Evolutionary conservation across 2,113 vertebrate species (phyloP).

Genomic region (Zosterops pallidus): DNA sequence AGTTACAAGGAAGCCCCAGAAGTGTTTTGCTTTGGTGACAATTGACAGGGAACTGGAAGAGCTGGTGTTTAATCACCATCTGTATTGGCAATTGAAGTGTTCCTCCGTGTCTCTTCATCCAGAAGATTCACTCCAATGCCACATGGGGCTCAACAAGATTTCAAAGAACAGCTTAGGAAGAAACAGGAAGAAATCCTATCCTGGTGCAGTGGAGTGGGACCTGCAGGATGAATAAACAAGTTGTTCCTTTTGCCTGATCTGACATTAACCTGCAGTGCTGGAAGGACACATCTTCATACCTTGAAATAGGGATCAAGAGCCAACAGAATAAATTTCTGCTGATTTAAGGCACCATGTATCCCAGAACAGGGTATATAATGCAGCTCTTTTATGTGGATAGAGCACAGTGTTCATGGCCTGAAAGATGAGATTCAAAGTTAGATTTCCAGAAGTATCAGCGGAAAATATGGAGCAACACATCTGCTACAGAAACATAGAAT

Average conservation of each 20-base stretch:
- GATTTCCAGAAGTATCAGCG: background rate
- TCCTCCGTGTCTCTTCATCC: background rate
- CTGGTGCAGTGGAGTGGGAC: background rate
- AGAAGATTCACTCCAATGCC: background rate
- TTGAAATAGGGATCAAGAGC: background rate
- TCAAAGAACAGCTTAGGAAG: background rate
- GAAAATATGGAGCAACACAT: background rate
- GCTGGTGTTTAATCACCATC: background rate
- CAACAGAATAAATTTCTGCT: background rate
- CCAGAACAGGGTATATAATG: background rate
- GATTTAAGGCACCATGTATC: background rate
- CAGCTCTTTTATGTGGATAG: background rate
- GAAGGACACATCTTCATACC: background rate
- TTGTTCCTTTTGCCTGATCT: background rate
- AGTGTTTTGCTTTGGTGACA: background rate
- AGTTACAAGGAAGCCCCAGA: background rate
- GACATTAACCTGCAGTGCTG: background rate
- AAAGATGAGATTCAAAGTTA: background rate
- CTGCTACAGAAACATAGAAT: background rate
- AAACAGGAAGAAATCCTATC: background rate
- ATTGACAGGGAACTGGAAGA: background rate
- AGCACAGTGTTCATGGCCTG: background rate
- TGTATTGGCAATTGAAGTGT: background rate
- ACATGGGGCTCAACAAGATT: background rate
- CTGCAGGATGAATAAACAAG: background rate